phyloP scores from a whole-genome alignment of 2,113 vertebrate genomes.

The Aptenodytes forsteri region DNA sequence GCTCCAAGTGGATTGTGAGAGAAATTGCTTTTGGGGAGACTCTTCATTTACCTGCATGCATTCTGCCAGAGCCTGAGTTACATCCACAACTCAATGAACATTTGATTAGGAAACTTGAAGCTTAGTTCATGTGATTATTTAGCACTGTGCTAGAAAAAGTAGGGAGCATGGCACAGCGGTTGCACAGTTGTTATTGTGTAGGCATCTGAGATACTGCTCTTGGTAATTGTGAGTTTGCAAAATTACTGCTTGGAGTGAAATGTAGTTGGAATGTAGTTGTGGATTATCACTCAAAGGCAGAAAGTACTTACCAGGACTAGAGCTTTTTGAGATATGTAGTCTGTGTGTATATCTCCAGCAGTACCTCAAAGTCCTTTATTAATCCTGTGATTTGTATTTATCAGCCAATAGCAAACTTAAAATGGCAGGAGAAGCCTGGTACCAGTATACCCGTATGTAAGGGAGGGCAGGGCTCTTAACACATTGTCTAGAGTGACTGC shows the following conservation, averaged over 20 bases:
- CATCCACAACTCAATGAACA: neutral
- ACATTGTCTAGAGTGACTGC: neutral
- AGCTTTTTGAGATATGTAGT: neutral
- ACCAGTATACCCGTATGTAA: accelerated
- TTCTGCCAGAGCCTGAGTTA: neutral
- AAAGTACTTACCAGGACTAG: neutral
- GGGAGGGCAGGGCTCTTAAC: neutral
- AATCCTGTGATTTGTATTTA: neutral
- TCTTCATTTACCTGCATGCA: neutral
- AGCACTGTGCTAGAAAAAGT: neutral
- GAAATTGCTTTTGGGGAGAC: neutral
- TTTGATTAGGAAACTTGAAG: neutral
- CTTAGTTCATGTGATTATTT: neutral
- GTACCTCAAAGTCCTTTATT: neutral
- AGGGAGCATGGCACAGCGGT: neutral
- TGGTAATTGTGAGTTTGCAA: neutral
- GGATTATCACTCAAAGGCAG: neutral
- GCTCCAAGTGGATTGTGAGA: neutral
- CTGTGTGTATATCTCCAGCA: neutral
- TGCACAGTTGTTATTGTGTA: neutral
- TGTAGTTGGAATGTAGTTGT: neutral
- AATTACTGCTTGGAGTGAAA: neutral
- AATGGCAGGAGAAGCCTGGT: neutral
- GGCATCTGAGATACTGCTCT: neutral
- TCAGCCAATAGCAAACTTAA: neutral